phyloP scores from a whole-genome alignment of 2,113 vertebrate species.

The Cercopithecus mona region DNA sequence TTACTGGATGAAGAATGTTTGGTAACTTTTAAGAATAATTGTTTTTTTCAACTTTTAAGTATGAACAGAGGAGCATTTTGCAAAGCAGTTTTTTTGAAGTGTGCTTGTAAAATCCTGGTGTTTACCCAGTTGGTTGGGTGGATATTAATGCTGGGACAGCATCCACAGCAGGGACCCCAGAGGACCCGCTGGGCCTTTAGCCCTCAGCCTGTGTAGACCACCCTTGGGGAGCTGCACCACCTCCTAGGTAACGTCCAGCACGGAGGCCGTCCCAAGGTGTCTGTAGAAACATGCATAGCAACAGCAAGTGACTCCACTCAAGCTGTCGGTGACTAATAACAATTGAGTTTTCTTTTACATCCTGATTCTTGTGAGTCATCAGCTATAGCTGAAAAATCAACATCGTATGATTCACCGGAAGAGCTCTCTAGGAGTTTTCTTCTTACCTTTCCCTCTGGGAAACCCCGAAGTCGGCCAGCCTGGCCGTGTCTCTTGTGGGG shows the following conservation, averaged over 20 bases:
- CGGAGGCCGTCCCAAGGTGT: not conserved
- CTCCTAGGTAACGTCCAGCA: not conserved
- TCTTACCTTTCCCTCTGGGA: not conserved
- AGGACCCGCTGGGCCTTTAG: no score
- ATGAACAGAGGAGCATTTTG: not conserved
- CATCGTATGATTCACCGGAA: not conserved
- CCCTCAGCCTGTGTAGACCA: not conserved
- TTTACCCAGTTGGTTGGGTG: not conserved
- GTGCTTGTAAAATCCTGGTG: not conserved
- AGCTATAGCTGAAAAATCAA: not conserved
- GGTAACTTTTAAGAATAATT: slow-evolving; percentile 81
- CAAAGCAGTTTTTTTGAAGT: not conserved
- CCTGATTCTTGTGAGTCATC: slow-evolving; percentile 26
- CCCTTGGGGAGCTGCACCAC: not conserved
- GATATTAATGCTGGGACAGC: not conserved
- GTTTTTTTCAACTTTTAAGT: not conserved
- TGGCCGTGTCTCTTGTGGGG: not conserved
- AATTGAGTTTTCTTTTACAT: not conserved
- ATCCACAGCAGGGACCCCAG: not conserved
- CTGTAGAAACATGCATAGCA: not conserved
- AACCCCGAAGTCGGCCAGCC: not conserved
- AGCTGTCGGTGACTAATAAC: not conserved
- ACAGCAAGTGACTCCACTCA: not conserved
- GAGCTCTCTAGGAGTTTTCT: not conserved
- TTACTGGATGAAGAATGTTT: slow-evolving; percentile 97